These are phyloP conservation scores for Prinia subflava DNA, from an alignment of 2,113 vertebrate genomes.

Conservation along the genomic window DNA sequence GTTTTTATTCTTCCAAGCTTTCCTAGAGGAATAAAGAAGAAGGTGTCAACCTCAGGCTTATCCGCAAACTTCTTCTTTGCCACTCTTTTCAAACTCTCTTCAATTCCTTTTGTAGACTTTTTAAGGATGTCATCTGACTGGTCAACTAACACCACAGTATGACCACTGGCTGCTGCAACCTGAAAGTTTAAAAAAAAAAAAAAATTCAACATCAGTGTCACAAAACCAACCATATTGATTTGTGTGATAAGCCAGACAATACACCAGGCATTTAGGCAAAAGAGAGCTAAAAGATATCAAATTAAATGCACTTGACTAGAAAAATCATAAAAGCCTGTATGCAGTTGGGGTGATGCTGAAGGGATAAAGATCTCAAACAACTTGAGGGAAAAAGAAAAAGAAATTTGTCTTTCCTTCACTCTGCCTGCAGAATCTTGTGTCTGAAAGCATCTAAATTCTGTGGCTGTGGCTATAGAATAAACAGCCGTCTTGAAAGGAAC, in stretches of 20 bases:
- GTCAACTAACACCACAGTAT: slow-evolving; percentile 92
- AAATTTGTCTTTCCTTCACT: not conserved
- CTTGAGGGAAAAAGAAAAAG: not conserved
- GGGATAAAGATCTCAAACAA: not conserved
- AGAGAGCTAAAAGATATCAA: not conserved
- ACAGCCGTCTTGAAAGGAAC: not conserved
- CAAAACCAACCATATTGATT: not conserved
- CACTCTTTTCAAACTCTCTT: slow-evolving; percentile 87
- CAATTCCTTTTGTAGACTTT: slow-evolving; percentile 85
- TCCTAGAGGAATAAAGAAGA: not conserved
- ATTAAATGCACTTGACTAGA: not conserved
- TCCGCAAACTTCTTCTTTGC: slow-evolving; percentile 96
- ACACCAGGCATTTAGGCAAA: not conserved
- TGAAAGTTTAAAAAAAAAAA: slow-evolving; percentile 23
- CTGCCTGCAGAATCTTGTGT: not conserved
- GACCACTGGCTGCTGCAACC: slow-evolving; percentile 91
- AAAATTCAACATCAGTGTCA: not conserved
- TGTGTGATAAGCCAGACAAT: not conserved
- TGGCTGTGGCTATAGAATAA: not conserved
- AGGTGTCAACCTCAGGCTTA: slow-evolving; percentile 83
- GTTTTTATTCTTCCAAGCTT: not conserved
- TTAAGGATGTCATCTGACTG: slow-evolving; percentile 89
- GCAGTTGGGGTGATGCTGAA: fast-evolving
- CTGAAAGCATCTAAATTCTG: not conserved
- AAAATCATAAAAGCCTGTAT: not conserved